A percentile compares a stretch with the other conserved stretches of the same genome.
Evolutionary conservation across 2,113 vertebrate genomes (phyloP).

Genomic region (Ammospiza caudacuta): DNA sequence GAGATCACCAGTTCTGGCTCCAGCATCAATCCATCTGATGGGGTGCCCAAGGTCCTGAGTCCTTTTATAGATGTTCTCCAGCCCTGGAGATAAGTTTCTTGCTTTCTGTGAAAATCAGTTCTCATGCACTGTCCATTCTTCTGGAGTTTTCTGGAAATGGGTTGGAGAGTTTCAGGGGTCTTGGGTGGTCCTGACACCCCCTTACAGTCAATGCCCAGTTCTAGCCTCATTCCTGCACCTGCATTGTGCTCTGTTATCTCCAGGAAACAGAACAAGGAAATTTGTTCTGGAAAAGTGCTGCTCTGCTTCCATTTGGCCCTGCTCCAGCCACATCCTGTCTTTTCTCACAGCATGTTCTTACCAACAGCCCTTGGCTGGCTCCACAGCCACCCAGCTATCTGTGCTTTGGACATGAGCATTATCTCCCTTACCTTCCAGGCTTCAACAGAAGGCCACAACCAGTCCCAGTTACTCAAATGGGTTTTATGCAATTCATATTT

Average conservation of each 20-base stretch:
- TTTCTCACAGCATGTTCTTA: not conserved
- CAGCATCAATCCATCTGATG: not conserved
- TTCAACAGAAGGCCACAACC: not conserved
- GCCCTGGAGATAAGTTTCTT: not conserved
- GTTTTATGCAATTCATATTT: not conserved
- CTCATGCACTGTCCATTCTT: not conserved
- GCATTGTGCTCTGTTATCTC: not conserved
- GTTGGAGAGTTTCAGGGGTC: not conserved
- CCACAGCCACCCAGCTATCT: too few relatives aligned
- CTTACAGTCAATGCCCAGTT: not conserved
- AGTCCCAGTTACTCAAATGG: not conserved
- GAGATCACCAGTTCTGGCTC: not conserved
- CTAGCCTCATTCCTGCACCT: not conserved
- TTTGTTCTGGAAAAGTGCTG: not conserved
- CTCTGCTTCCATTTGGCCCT: not conserved
- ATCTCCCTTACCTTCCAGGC: not conserved
- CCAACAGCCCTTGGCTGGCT: not conserved
- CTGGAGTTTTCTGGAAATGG: not conserved
- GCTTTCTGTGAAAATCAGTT: not conserved
- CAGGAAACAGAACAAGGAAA: not conserved
- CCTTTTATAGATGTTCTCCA: not conserved
- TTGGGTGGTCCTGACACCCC: not conserved
- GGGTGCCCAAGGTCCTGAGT: not conserved
- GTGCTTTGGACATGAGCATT: not conserved
- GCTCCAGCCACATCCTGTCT: not conserved